A percentile compares a stretch with the other conserved stretches of the same genome.
phyloP scores from a whole-genome alignment of 2,888 invertebrate species.

The Drosophila rubida region DNA sequence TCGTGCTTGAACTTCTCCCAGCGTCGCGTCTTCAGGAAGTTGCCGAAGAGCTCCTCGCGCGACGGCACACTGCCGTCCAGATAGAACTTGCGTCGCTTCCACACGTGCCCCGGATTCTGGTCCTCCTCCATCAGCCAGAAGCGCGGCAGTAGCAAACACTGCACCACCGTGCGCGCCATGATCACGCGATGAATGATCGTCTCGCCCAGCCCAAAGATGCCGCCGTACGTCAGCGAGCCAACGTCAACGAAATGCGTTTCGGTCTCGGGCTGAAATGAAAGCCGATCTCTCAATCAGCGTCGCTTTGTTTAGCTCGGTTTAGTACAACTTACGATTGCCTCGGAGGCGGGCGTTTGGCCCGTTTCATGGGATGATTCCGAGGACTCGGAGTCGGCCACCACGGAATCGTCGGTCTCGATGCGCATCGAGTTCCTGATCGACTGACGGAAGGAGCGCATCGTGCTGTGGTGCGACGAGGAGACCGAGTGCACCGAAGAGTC shows the following conservation, averaged over 20 bases:
- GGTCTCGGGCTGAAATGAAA: slow-evolving; percentile 3
- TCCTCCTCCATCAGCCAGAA: slow-evolving; percentile 88
- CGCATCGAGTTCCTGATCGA: too few relatives aligned
- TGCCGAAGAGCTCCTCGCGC: slow-evolving; percentile 75
- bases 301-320: too few relatives aligned
- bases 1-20: slow-evolving; percentile 82
- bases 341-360: too few relatives aligned
- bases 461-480: background rate
- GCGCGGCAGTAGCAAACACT: slow-evolving; percentile 89
- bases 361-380: too few relatives aligned
- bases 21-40: slow-evolving; percentile 79
- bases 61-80: slow-evolving; percentile 82
- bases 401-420: too few relatives aligned
- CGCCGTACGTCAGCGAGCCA: slow-evolving; percentile 81
- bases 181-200: slow-evolving; percentile 89
- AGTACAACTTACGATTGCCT: too few relatives aligned
- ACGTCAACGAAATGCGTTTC: slow-evolving; percentile 83
- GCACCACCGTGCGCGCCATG: slow-evolving; percentile 88
- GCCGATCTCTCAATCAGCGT: too few relatives aligned
- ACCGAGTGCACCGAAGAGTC: background rate
- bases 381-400: background rate
- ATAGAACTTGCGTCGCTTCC: slow-evolving; percentile 82
- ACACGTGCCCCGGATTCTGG: slow-evolving; percentile 84
- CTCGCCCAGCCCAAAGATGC: slow-evolving; percentile 89
- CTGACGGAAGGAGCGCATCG: background rate